A percentile compares a stretch with the other conserved stretches of the same genome.
These are phyloP conservation scores for Acyrthosiphon pisum DNA, from an alignment of 1,140 invertebrate species.

Conservation along the genomic window DNA sequence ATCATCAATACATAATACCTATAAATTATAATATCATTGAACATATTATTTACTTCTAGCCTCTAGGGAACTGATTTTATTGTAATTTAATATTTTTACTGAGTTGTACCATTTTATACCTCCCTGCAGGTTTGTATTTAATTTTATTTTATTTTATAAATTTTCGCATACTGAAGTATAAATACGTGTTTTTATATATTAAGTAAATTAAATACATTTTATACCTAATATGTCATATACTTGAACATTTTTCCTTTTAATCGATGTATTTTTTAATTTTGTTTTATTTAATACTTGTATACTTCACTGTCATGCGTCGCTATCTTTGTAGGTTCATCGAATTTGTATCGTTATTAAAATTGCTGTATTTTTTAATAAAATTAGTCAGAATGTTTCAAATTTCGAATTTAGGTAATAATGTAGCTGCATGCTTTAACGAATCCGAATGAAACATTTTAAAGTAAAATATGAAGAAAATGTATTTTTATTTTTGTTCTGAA, in stretches of 20 bases:
- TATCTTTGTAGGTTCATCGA: neutral
- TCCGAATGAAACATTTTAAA: neutral
- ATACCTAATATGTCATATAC: neutral
- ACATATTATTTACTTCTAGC: too few species aligned
- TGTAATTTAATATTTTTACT: neutral
- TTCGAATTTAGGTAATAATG: too few species aligned
- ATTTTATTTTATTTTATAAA: too few species aligned
- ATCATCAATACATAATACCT: too few species aligned
- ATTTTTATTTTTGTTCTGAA: too few species aligned
- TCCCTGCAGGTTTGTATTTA: neutral
- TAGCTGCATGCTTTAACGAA: too few species aligned
- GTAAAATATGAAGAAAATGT: too few species aligned
- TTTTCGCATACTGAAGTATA: neutral
- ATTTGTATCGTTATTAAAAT: neutral
- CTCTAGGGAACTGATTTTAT: neutral
- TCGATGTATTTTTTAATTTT: neutral
- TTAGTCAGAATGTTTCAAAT: too few species aligned
- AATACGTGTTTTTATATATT: neutral
- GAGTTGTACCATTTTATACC: neutral
- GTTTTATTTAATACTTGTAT: neutral
- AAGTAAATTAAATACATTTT: neutral
- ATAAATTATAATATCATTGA: neutral
- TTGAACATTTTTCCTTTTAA: neutral
- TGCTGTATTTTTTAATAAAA: too few species aligned
- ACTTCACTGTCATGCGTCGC: neutral